Evolutionary conservation across 2,888 invertebrate genomes (phyloP).

Genomic region (Andrena hattorfiana): DNA sequence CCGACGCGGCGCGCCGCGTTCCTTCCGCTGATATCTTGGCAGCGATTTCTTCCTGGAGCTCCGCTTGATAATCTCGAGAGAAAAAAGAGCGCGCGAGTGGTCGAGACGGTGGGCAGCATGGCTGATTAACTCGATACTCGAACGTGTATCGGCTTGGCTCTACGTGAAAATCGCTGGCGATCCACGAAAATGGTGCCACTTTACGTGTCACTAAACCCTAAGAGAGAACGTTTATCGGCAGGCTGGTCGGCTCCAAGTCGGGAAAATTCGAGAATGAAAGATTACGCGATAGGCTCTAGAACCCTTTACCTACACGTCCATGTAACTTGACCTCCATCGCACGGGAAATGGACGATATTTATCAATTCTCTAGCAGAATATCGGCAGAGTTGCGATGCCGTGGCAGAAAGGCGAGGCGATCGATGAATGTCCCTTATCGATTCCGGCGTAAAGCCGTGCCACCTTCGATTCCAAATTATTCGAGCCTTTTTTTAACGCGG

Average conservation of each 20-base stretch:
- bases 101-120: slow-evolving; percentile 64
- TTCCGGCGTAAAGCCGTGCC: background rate
- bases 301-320: background rate
- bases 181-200: slow-evolving; percentile 6
- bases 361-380: background rate
- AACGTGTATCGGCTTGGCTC: slow-evolving; percentile 24
- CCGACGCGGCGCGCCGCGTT: slow-evolving; percentile 46
- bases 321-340: background rate
- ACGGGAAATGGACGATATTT: background rate
- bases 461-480: slow-evolving; percentile 69
- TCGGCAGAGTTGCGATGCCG: background rate
- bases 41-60: slow-evolving; percentile 49
- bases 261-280: slow-evolving; percentile 18
- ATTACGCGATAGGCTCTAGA: background rate
- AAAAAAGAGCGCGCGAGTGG: slow-evolving; percentile 49
- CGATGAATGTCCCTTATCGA: slow-evolving; percentile 33
- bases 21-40: slow-evolving; percentile 62
- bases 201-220: slow-evolving; percentile 35
- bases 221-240: slow-evolving; percentile 27
- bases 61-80: slow-evolving; percentile 39
- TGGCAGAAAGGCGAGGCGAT: background rate
- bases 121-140: slow-evolving; percentile 64
- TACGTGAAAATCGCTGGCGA: slow-evolving; percentile 38
- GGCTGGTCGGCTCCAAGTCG: background rate
- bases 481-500: slow-evolving; percentile 62